Base-by-base conservation (phyloP, 2,113 vertebrate species). In the Oncorhynchus masou region DNA sequence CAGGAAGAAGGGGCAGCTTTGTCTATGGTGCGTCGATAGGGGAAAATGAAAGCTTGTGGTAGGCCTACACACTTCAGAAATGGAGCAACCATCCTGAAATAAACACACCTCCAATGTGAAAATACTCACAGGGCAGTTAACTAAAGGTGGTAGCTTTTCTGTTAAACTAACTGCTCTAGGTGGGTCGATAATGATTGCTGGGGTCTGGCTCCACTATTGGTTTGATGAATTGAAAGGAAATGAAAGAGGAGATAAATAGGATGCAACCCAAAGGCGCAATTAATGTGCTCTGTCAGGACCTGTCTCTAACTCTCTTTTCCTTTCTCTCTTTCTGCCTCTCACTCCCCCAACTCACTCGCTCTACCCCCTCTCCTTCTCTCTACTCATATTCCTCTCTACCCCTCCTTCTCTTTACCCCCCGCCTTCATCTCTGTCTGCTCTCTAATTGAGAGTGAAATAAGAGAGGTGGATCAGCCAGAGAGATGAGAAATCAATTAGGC, bases 401-500 rank as follows among this genome's bases (percentile, higher is more conserved):
- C 6, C 34, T 8, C 34, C 34, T 12, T 66, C 64, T 66, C 24
- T 59, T 24, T 8, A n/a, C 22, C 22, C 62, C 22, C 22, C 25
- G 9, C 22, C 22, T 25, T n/a, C 24, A 12, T 66, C 39, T 24
- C 39, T 24, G 3, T 70, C 39, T 24, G 34, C 27, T 3, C 72
- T 84, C 78, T 75, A 83, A 89, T 88, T 67, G 62, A 82, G 79
- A 80, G 76, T 12, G 80, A 88, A 83, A 84, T 83, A 81, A 70
- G 76, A 81, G 68, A 78, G 39, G 62, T 70, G 81, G 81, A 89
- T 89, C 82, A 85, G 85, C 74, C 84, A 88, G 84, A 82, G 74
- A 79, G 86, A 90, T 89, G 90, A 92, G 86, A 90, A 94, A 93
- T 92, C 88, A 92, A 92, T 92, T 92, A 90, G 88, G 85, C 72